Evolutionary conservation across 2,888 invertebrate species (phyloP).

Genomic region (Mythimna impura): DNA sequence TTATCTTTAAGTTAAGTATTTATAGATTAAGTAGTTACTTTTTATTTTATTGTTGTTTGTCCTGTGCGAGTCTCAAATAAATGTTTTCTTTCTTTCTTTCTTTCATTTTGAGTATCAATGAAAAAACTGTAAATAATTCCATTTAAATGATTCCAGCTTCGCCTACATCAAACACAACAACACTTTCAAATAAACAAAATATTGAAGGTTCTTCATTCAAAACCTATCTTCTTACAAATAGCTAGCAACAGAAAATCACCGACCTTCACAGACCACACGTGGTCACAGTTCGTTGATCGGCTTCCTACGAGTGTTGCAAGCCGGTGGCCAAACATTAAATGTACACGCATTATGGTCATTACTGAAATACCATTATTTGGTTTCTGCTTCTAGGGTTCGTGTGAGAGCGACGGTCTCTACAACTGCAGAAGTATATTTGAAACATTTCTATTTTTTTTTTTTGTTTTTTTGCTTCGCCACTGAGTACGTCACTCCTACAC

Average conservation of each 20-base stretch:
- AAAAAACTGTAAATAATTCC: background rate
- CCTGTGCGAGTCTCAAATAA: no score
- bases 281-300: slow-evolving; percentile 62
- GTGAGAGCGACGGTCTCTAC: background rate
- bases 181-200: background rate
- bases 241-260: slow-evolving; percentile 2
- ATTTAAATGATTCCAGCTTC: background rate
- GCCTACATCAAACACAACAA: no score
- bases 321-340: slow-evolving; percentile 47
- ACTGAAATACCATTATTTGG: slow-evolving; percentile 17
- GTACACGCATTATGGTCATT: slow-evolving; percentile 46
- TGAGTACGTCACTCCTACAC: no score
- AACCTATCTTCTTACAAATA: slow-evolving; percentile 14
- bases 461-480: no score
- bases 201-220: slow-evolving; percentile 9
- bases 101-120: background rate
- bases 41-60: no score
- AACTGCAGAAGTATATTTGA: no score
- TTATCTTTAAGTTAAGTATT: no score
- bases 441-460: no score
- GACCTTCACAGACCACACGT: slow-evolving; percentile 65
- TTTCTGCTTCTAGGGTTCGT: background rate
- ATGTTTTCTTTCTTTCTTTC: no score
- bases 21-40: no score
- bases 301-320: slow-evolving; percentile 71